Percentiles rank a stretch among this genome's conserved stretches.
Conservation (phyloP, 2,113 vertebrate species). For the Pelecanoides urinatrix region DNA sequence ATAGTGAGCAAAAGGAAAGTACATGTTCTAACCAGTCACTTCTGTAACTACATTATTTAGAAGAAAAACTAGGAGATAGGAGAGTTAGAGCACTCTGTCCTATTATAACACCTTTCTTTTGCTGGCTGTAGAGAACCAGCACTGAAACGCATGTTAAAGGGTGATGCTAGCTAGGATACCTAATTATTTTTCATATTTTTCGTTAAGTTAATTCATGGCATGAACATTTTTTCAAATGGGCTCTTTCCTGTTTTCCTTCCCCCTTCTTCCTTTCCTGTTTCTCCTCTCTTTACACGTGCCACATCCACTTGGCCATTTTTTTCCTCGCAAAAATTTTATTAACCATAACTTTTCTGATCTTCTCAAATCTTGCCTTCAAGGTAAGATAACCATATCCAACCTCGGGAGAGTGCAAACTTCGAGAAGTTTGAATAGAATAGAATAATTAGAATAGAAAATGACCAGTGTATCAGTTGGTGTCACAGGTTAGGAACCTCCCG, state of each 20-base stretch:
- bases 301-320: neutral
- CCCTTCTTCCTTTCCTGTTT: neutral
- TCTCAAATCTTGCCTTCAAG: neutral
- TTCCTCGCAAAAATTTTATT: neutral
- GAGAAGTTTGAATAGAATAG: too few species aligned
- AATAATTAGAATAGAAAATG: neutral
- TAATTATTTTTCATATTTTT: neutral
- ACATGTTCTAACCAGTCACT: neutral
- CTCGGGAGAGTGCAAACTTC: neutral
- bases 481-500: neutral
- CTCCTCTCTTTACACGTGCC: neutral
- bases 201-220: neutral
- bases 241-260: neutral
- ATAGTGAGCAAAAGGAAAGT: neutral
- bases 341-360: neutral
- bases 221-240: neutral
- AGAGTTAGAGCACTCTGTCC: neutral
- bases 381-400: neutral
- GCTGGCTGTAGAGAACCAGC: neutral
- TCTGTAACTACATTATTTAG: neutral
- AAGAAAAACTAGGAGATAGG: neutral
- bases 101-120: neutral
- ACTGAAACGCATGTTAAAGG: rapidly evolving
- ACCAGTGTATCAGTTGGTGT: neutral
- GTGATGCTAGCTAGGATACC: neutral